Conservation (phyloP, 2,888 invertebrate species). For the Gymnocheta viridis region DNA sequence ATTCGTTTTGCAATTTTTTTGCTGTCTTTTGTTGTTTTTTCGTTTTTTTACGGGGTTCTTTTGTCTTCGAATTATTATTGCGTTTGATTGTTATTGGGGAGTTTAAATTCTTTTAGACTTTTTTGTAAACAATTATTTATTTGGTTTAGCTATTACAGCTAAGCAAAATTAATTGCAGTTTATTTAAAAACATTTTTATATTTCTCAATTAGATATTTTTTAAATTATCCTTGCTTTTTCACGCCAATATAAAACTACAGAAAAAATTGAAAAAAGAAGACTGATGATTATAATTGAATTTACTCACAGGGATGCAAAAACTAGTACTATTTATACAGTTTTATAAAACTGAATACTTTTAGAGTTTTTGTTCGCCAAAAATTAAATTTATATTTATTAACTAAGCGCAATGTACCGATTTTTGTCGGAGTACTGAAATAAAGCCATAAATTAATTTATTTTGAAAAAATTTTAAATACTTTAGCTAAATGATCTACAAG, state of each 20-base stretch:
- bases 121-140: constrained; percentile 13
- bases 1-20: constrained; percentile 40
- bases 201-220: constrained; percentile 19
- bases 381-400: no score
- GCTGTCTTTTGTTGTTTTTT: constrained; percentile 29
- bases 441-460: no score
- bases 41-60: constrained; percentile 46
- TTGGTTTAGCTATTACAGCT: constrained; percentile 41
- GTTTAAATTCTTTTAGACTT: neutral
- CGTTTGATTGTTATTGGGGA: constrained; percentile 40
- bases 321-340: neutral
- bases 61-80: constrained; percentile 65
- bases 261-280: constrained; percentile 43
- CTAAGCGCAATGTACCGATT: no score
- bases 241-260: constrained; percentile 34
- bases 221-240: constrained; percentile 45
- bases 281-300: constrained; percentile 59
- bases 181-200: constrained; percentile 44
- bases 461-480: no score
- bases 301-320: constrained; percentile 22
- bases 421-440: no score
- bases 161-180: constrained; percentile 34
- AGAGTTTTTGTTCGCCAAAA: no score
- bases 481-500: no score
- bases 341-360: no score